phyloP scores from a whole-genome alignment of 2,113 vertebrate species.

The Corythaixoides concolor region DNA sequence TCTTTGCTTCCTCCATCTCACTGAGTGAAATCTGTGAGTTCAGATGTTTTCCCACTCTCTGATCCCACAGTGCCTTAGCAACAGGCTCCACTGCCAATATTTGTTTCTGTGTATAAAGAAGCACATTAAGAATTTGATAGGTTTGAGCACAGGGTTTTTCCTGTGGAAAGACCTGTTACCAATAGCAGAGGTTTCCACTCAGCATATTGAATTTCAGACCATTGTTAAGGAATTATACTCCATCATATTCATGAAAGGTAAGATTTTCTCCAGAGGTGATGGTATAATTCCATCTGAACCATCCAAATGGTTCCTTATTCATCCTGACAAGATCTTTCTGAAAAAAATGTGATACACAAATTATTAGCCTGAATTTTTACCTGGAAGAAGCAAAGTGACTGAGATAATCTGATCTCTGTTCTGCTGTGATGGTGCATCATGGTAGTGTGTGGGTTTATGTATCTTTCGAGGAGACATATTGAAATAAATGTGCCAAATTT shows the following conservation, averaged over 20 bases:
- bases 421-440: fast-evolving
- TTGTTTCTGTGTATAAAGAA: background rate
- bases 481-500: background rate
- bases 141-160: background rate
- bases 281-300: background rate
- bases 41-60: background rate
- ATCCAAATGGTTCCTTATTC: background rate
- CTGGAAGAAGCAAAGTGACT: background rate
- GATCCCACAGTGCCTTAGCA: background rate
- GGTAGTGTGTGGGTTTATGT: background rate
- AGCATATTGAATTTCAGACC: background rate
- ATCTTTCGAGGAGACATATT: background rate
- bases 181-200: background rate
- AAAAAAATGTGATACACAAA: background rate
- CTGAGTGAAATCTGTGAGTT: background rate
- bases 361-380: background rate
- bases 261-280: background rate
- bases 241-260: background rate
- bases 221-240: background rate
- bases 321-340: background rate
- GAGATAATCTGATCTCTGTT: background rate
- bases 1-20: background rate
- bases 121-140: background rate
- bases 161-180: background rate
- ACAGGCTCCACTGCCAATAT: background rate